Evolutionary conservation across 1,140 invertebrate species (phyloP).

Genomic region (Monochamus saltuarius): DNA sequence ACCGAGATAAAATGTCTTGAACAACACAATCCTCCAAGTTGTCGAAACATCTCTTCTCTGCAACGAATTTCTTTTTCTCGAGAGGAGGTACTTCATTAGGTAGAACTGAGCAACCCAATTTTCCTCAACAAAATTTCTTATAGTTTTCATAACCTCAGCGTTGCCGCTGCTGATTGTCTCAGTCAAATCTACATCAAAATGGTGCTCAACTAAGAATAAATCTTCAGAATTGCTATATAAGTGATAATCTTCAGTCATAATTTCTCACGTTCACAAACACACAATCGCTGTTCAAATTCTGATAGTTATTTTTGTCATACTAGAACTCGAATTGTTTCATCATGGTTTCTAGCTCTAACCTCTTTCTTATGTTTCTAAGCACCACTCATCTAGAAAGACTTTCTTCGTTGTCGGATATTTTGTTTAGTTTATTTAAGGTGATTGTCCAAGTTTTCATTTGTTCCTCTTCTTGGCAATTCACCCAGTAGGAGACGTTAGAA

Average conservation of each 20-base stretch:
- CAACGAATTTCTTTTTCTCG: background rate
- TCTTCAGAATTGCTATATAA: constrained; percentile 21
- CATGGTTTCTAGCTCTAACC: constrained; percentile 79
- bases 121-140: constrained; percentile 35
- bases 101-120: constrained; percentile 8
- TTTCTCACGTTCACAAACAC: constrained; percentile 40
- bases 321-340: constrained; percentile 62
- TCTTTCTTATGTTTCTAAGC: constrained; percentile 88
- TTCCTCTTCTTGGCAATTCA: constrained; percentile 78
- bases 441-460: constrained; percentile 82
- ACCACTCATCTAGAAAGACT: constrained; percentile 82
- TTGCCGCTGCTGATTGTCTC: constrained; percentile 49
- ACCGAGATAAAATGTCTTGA: constrained; percentile 65
- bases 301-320: constrained; percentile 45
- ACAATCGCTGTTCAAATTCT: constrained; percentile 46
- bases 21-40: constrained; percentile 61
- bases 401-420: constrained; percentile 85
- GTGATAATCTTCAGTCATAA: background rate
- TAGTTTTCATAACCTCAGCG: constrained; percentile 46
- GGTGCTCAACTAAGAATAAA: constrained; percentile 37
- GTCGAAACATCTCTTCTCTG: constrained; percentile 52
- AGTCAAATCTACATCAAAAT: constrained; percentile 48
- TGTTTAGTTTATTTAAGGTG: constrained; percentile 81
- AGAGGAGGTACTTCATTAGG: background rate
- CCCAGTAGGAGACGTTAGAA: constrained; percentile 52